phyloP scores from a whole-genome alignment of 2,113 vertebrate species.

The Toxotes chatareus region DNA sequence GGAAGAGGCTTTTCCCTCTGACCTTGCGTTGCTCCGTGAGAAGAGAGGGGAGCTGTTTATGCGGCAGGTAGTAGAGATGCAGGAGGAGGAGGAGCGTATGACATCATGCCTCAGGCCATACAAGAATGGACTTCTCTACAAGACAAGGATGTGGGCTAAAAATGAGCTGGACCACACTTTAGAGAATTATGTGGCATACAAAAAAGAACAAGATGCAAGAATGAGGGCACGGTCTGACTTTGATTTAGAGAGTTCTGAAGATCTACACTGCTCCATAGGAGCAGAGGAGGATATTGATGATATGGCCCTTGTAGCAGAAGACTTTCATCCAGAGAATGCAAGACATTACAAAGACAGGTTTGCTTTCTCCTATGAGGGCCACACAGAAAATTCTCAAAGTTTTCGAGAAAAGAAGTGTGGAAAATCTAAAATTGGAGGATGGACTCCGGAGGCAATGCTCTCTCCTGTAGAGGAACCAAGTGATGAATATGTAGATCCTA shows the following conservation, averaged over 20 bases:
- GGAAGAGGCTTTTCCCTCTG: slow-evolving; percentile 61
- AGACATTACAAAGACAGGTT: slow-evolving; percentile 56
- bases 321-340: slow-evolving; percentile 50
- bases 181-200: slow-evolving; percentile 80
- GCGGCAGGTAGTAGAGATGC: slow-evolving; percentile 78
- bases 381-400: slow-evolving; percentile 66
- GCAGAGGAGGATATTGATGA: slow-evolving; percentile 86
- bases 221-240: slow-evolving; percentile 77
- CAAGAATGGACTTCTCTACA: slow-evolving; percentile 90
- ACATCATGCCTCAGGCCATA: slow-evolving; percentile 84
- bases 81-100: slow-evolving; percentile 78
- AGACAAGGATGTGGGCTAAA: slow-evolving; percentile 85
- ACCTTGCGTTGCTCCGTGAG: slow-evolving; percentile 69
- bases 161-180: slow-evolving; percentile 78
- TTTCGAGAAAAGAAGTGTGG: slow-evolving; percentile 73
- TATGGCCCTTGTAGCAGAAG: slow-evolving; percentile 67
- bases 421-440: slow-evolving; percentile 75
- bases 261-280: slow-evolving; percentile 78
- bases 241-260: slow-evolving; percentile 86
- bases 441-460: slow-evolving; percentile 78
- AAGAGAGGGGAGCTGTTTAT: slow-evolving; percentile 79
- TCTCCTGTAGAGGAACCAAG: slow-evolving; percentile 88
- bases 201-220: slow-evolving; percentile 65
- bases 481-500: slow-evolving; percentile 89
- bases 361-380: slow-evolving; percentile 59